These are phyloP conservation scores for Aspidapion aeneum DNA, from an alignment of 2,888 invertebrate species.

Conservation along the genomic window DNA sequence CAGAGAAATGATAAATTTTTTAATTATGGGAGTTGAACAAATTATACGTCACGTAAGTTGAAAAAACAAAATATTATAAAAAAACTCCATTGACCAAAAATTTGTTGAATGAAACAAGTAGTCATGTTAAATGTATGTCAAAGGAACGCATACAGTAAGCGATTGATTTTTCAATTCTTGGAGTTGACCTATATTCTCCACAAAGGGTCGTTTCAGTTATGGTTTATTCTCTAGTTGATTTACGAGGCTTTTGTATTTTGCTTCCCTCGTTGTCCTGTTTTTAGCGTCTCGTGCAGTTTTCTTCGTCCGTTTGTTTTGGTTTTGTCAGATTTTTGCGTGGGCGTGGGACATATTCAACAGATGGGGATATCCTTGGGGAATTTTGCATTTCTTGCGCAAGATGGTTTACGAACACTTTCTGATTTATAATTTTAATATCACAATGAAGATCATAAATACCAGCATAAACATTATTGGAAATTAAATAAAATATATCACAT, in stretches of 20 bases:
- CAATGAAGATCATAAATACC: too few relatives aligned
- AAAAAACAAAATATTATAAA: too few relatives aligned
- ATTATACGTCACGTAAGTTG: too few relatives aligned
- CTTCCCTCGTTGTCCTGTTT: neutral
- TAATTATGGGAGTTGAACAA: neutral
- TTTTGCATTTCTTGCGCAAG: neutral
- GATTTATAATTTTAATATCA: too few relatives aligned
- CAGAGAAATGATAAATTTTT: neutral
- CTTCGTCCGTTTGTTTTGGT: neutral
- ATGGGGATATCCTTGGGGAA: neutral
- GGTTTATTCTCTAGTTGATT: neutral
- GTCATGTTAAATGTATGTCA: neutral
- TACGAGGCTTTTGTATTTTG: neutral
- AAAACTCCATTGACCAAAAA: too few relatives aligned
- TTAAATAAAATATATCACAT: too few relatives aligned
- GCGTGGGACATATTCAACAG: neutral
- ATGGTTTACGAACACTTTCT: too few relatives aligned
- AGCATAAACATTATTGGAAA: too few relatives aligned
- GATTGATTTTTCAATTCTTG: neutral
- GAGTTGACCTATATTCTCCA: neutral
- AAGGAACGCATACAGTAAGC: neutral
- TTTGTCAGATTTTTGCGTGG: neutral
- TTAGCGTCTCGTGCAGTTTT: neutral
- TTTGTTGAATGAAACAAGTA: too few relatives aligned
- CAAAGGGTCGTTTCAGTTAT: neutral